These are phyloP conservation scores for Poecilia velifera DNA, from an alignment of 2,797 vertebrate genomes.

Conservation along the genomic window DNA sequence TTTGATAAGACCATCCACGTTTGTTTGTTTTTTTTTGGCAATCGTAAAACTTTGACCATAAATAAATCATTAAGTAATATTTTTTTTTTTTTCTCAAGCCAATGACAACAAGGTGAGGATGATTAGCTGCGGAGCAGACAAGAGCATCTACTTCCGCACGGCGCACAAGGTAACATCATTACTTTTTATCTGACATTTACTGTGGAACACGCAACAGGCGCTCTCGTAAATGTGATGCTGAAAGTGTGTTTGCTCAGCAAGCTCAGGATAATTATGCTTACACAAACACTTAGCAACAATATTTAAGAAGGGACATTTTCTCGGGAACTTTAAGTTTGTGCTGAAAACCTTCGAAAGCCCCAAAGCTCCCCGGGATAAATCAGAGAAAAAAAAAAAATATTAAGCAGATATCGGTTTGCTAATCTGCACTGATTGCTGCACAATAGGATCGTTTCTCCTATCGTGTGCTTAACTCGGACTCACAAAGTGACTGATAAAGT, in stretches of 20 bases:
- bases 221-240: neutral
- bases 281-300: neutral
- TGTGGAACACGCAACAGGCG: neutral
- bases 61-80: neutral
- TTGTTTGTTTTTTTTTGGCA: neutral
- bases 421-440: too few species aligned
- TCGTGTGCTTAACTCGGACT: too few species aligned
- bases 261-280: neutral
- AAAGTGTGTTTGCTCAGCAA: neutral
- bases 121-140: conserved; percentile 99
- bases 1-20: neutral
- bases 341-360: neutral
- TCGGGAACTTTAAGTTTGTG: neutral
- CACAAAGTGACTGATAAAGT: too few species aligned
- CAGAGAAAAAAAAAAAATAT: too few species aligned
- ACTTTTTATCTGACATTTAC: neutral
- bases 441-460: too few species aligned
- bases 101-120: conserved; percentile 90
- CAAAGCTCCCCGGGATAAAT: neutral
- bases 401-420: too few species aligned
- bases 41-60: neutral
- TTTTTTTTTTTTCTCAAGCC: conserved; percentile 69
- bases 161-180: conserved; percentile 86
- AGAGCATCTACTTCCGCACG: conserved; percentile 95
- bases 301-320: neutral